Evolutionary conservation across 1,140 invertebrate species (phyloP).

Genomic region (Reticulitermes speratus): DNA sequence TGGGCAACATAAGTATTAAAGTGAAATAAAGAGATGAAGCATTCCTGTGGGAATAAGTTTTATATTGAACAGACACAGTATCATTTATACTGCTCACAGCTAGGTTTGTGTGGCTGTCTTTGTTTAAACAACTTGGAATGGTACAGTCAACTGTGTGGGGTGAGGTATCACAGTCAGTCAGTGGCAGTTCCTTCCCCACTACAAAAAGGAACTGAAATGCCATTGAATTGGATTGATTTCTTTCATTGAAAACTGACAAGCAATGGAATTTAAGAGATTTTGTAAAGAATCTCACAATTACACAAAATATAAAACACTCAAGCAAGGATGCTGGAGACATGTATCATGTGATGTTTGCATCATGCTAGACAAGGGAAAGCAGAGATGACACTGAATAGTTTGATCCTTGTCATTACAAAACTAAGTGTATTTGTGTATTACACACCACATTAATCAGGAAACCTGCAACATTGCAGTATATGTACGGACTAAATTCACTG

Average conservation of each 20-base stretch:
- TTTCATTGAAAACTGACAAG: background rate
- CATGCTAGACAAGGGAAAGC: background rate
- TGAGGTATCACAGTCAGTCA: conserved; percentile 2
- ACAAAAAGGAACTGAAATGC: background rate
- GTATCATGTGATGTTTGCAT: background rate
- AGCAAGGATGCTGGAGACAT: background rate
- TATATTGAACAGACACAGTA: background rate
- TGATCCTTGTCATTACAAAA: background rate
- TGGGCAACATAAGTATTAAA: background rate
- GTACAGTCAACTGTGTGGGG: background rate
- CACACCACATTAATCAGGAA: too few relatives aligned
- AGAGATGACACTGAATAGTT: background rate
- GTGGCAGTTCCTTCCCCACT: background rate
- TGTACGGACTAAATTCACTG: too few relatives aligned
- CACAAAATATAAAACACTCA: background rate
- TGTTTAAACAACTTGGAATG: conserved; percentile 20
- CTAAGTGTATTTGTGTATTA: too few relatives aligned
- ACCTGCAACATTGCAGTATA: too few relatives aligned
- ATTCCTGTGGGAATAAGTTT: background rate
- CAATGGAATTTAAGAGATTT: background rate
- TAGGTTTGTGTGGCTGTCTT: conserved; percentile 24
- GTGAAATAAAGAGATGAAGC: background rate
- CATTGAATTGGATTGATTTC: background rate
- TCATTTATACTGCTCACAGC: background rate
- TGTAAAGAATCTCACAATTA: background rate